Percentiles rank a stretch among this genome's conserved stretches.
These are phyloP conservation scores for Poeciliopsis turrubarensis DNA, from an alignment of 2,113 vertebrate genomes.

Conservation along the genomic window DNA sequence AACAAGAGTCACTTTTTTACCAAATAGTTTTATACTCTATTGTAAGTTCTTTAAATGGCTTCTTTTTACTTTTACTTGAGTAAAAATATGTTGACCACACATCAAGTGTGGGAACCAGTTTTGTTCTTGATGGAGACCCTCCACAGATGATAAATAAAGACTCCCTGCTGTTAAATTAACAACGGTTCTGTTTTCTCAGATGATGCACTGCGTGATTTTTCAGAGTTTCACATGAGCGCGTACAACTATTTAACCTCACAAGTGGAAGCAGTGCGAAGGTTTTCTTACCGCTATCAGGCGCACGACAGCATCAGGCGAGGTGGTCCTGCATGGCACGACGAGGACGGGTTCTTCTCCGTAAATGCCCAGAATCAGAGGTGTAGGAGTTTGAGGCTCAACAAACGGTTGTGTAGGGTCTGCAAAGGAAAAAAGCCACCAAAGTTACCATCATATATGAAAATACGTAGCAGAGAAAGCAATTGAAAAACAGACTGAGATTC, in stretches of 20 bases:
- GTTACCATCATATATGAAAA: too few relatives aligned
- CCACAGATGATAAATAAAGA: constrained; percentile 8
- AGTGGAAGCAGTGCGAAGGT: neutral
- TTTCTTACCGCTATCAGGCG: constrained; percentile 80
- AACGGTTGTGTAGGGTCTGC: constrained; percentile 85
- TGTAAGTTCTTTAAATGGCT: too few relatives aligned
- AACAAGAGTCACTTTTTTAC: too few relatives aligned
- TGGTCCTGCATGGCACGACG: constrained; percentile 85
- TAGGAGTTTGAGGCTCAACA: constrained; percentile 45
- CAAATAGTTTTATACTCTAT: too few relatives aligned
- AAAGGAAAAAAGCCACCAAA: neutral
- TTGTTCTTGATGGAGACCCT: constrained; percentile 5
- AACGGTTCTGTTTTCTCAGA: constrained; percentile 18
- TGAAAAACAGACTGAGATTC: too few relatives aligned
- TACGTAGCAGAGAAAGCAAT: too few relatives aligned
- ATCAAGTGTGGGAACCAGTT: constrained; percentile 62
- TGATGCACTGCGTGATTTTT: neutral
- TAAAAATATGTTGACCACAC: constrained; percentile 6
- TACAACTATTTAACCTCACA: neutral
- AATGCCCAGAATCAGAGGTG: constrained; percentile 43
- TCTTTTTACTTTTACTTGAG: too few relatives aligned
- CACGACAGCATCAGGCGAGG: constrained; percentile 80
- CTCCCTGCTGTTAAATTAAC: constrained; percentile 16
- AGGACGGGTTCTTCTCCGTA: constrained; percentile 58
- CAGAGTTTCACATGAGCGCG: neutral